A percentile compares a stretch with the other conserved stretches of the same genome.
Conservation (phyloP, 1,140 invertebrate species). For the Caenorhabditis latens region DNA sequence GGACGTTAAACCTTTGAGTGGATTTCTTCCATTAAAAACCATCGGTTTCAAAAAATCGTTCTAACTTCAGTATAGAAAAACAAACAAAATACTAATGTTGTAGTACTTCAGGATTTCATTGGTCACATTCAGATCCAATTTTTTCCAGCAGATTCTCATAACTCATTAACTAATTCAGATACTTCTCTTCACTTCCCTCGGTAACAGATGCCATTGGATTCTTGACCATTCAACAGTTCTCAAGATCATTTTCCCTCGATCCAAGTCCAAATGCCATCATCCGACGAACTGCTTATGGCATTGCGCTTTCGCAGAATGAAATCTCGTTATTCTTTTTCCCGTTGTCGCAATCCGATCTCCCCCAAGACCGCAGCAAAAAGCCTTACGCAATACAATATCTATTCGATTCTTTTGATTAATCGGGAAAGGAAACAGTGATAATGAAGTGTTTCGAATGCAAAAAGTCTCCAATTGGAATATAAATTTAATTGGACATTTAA, state of each 20-base stretch:
- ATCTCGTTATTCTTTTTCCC: constrained; percentile 21
- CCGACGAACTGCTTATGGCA: not conserved
- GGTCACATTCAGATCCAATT: too few species aligned
- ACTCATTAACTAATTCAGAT: too few species aligned
- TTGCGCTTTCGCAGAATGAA: not conserved
- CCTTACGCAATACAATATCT: constrained; percentile 47
- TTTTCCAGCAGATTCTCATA: too few species aligned
- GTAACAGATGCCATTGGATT: not conserved
- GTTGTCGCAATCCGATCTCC: not conserved
- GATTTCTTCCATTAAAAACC: too few species aligned
- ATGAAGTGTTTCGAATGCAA: not conserved
- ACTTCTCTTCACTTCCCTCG: too few species aligned
- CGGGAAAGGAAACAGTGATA: constrained; percentile 1
- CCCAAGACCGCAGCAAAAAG: constrained; percentile 27
- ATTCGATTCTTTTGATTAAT: constrained; percentile 40
- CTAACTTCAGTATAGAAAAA: too few species aligned
- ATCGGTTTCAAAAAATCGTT: too few species aligned
- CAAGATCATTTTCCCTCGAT: not conserved
- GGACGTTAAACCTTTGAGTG: too few species aligned
- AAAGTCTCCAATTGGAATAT: not conserved
- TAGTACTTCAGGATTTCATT: too few species aligned
- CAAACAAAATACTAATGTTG: too few species aligned
- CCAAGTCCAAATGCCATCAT: constrained; percentile 15
- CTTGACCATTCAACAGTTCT: not conserved
- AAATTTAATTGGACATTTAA: constrained; percentile 2